Evolutionary conservation across 2,888 invertebrate species (phyloP).

Genomic region (Melanchra persicariae): DNA sequence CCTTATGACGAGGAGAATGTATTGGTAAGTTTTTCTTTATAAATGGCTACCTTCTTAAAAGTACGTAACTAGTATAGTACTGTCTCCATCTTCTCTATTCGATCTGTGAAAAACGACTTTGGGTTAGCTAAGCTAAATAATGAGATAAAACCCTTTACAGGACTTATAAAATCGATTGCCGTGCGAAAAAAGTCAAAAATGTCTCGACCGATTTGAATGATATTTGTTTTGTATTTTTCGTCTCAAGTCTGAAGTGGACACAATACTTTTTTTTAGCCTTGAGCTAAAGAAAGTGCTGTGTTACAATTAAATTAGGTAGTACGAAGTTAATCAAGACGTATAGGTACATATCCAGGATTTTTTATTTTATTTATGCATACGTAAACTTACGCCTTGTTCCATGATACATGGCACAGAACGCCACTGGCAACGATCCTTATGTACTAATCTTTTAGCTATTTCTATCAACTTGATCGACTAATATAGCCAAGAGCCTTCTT

Average conservation of each 20-base stretch:
- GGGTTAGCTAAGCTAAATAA: background rate
- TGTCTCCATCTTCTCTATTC: too few relatives aligned
- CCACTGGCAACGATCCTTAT: background rate
- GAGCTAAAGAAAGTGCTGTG: too few relatives aligned
- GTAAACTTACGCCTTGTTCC: background rate
- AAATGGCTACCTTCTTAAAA: background rate
- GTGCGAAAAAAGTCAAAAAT: too few relatives aligned
- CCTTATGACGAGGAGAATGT: background rate
- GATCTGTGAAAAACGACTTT: background rate
- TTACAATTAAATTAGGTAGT: too few relatives aligned
- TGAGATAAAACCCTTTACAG: background rate
- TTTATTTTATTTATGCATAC: too few relatives aligned
- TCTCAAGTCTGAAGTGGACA: too few relatives aligned
- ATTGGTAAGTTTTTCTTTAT: background rate
- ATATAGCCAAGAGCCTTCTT: conserved; percentile 16
- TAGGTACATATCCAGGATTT: too few relatives aligned
- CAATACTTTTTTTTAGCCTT: too few relatives aligned
- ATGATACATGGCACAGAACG: background rate
- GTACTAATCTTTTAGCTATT: background rate
- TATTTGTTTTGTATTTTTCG: too few relatives aligned
- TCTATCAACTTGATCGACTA: conserved; percentile 4
- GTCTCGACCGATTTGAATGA: too few relatives aligned
- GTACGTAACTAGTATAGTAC: background rate
- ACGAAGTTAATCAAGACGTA: too few relatives aligned
- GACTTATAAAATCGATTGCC: too few relatives aligned